Percentiles rank a stretch among this genome's conserved stretches.
Conservation (phyloP, 2,888 invertebrate species). For the Drosophila fulvimacula region DNA sequence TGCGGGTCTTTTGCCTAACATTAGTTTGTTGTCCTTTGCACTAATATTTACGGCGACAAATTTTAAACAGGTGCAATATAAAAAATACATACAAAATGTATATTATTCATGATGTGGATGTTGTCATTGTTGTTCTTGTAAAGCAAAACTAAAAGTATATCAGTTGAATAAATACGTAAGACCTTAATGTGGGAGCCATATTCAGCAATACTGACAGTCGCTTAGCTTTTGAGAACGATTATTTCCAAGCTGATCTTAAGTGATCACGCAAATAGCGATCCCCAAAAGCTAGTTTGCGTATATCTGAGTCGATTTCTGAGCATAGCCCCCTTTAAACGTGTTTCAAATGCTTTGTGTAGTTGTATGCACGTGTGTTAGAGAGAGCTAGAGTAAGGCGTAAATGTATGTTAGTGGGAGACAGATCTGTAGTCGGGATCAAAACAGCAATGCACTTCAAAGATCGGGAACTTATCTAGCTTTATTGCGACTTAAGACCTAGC, state of each 20-base stretch:
- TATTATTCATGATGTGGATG: constrained; percentile 7
- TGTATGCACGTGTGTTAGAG: constrained; percentile 30
- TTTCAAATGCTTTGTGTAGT: constrained; percentile 15
- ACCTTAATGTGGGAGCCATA: constrained; percentile 14
- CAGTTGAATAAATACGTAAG: constrained; percentile 57
- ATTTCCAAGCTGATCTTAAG: neutral
- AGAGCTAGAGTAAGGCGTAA: constrained; percentile 31
- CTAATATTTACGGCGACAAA: constrained; percentile 29
- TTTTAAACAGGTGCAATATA: constrained; percentile 43
- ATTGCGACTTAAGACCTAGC: constrained; percentile 21
- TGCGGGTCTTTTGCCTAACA: constrained; percentile 67
- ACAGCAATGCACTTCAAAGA: constrained; percentile 8
- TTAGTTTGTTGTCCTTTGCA: constrained; percentile 80
- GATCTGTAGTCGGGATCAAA: constrained; percentile 54
- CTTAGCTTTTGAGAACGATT: neutral
- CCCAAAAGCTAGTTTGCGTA: neutral
- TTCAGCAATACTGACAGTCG: constrained; percentile 12
- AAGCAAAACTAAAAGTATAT: constrained; percentile 33
- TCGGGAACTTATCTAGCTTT: constrained; percentile 10
- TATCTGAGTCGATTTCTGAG: constrained; percentile 27
- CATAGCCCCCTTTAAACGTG: constrained; percentile 6
- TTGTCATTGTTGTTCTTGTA: constrained; percentile 23
- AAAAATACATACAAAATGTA: constrained; percentile 27
- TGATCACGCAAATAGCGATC: neutral
- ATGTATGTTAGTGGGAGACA: constrained; percentile 33